Evolutionary conservation across 92 coral and sea anemone species (phyloP), one percentile per base, ranked within the genome.

Genomic region (Phenganax subtilis): DNA sequence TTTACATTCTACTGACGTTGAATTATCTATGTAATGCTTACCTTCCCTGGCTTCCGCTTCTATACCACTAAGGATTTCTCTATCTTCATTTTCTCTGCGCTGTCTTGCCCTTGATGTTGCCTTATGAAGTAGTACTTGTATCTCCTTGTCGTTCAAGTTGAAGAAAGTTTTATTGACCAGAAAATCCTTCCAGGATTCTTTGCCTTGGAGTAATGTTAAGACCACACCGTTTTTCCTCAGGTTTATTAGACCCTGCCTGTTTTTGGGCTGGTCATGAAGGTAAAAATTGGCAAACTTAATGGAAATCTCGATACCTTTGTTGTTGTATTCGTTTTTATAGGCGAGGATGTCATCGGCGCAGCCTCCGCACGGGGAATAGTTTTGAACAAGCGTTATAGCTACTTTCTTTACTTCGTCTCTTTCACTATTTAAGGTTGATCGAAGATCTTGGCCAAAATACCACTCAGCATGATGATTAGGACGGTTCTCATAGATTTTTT

Each of bases 281-380:
- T 76, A 84, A 37, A 84, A 84, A 27, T 84, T 84, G 51, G 87
- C 77, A 55, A 84, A 84, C 58, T 63, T 16, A 28, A 84, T 77
- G 6, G 51, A 14, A 60, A 75, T 0, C 6, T 7, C 54, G 44
- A 51, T 61, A n/a, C 54, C 81, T 5, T 14, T 31, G 0, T 0
- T 53, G 14, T 25, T 56, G 77, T 12, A 69, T 10, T 44, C 58
- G 14, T 37, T 27, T 55, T 60, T 84, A 56, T 47, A 84, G 0
- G 11, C 27, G 7, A 65, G 10, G 56, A 84, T 61, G 20, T 0
- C 3, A 3, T 30, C 2, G 51, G 87, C 77, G 71, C 87, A 84
- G 0, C 54, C 54, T 15, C 28, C 66, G 55, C 87, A 84, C 20
- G 87, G 87, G 0, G 86, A 83, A 53, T 70, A 73, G 81, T 83